These are phyloP conservation scores for Gasteruption jaculator DNA, from an alignment of 2,888 invertebrate genomes.

Conservation along the genomic window DNA sequence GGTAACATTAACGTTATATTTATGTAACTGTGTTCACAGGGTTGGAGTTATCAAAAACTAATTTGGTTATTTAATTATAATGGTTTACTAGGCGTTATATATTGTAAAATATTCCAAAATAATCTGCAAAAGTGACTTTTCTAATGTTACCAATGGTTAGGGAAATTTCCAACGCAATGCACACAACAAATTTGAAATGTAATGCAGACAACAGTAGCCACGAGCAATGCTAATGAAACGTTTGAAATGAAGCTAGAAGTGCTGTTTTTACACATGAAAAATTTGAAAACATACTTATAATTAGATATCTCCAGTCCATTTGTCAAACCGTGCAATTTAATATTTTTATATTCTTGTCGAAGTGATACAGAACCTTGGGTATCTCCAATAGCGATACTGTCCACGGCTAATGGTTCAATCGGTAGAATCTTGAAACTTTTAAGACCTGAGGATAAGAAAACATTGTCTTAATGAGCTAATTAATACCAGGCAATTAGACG, in stretches of 20 bases:
- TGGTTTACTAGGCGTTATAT: no score
- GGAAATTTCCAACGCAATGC: no score
- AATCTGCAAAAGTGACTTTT: no score
- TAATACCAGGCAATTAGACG: no score
- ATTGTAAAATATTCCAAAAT: no score
- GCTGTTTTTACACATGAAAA: not conserved
- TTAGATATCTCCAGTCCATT: slow-evolving; percentile 48
- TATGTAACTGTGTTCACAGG: no score
- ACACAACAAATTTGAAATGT: no score
- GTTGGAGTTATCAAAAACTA: no score
- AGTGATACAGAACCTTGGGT: slow-evolving; percentile 63
- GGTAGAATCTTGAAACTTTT: slow-evolving; percentile 58
- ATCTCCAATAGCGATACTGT: slow-evolving; percentile 49
- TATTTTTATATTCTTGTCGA: slow-evolving; percentile 63
- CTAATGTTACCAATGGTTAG: no score
- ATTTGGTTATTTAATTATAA: no score
- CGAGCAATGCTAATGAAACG: not conserved
- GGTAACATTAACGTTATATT: no score
- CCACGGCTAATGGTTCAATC: slow-evolving; percentile 61
- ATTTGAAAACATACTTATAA: slow-evolving; percentile 59
- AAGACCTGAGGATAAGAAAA: slow-evolving; percentile 54
- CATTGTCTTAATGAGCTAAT: no score
- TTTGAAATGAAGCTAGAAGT: not conserved
- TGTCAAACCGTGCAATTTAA: slow-evolving; percentile 65
- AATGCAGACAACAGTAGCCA: not conserved